Evolutionary conservation across 2,888 invertebrate species (phyloP).

Genomic region (Eristalinus sepulchralis): DNA sequence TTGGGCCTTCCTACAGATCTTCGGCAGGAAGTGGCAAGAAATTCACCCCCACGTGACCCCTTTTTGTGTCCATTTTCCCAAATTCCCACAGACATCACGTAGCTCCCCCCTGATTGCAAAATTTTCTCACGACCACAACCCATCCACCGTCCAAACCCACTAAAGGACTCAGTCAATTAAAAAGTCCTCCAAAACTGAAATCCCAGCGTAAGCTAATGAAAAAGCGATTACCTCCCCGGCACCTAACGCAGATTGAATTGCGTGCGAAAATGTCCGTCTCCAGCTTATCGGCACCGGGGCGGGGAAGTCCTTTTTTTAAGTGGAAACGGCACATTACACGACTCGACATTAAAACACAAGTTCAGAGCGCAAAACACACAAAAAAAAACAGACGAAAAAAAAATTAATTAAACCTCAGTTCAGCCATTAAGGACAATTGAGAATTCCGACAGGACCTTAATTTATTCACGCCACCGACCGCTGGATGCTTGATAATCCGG

Average conservation of each 20-base stretch:
- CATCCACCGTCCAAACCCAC: neutral
- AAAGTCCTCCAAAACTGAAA: neutral
- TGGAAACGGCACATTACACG: constrained; percentile 26
- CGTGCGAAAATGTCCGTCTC: constrained; percentile 28
- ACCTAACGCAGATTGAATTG: constrained; percentile 36
- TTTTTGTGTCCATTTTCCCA: too few species aligned
- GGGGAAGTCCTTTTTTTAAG: constrained; percentile 6
- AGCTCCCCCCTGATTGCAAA: neutral
- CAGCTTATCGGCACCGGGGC: neutral
- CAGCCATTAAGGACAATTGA: neutral
- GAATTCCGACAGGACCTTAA: neutral
- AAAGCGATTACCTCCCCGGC: neutral
- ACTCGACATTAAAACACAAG: constrained; percentile 7
- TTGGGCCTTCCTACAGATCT: too few species aligned
- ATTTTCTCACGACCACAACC: neutral
- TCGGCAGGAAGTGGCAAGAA: too few species aligned
- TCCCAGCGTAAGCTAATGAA: neutral
- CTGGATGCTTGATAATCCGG: constrained; percentile 47
- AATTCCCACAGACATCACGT: too few species aligned
- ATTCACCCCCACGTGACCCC: too few species aligned
- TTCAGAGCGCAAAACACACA: constrained; percentile 33
- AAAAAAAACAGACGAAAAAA: constrained; percentile 38
- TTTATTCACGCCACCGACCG: constrained; percentile 10
- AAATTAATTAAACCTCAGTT: constrained; percentile 27
- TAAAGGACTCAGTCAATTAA: neutral